Evolutionary conservation across 2,113 vertebrate genomes (phyloP).

Genomic region (Dryoscopus gambensis): DNA sequence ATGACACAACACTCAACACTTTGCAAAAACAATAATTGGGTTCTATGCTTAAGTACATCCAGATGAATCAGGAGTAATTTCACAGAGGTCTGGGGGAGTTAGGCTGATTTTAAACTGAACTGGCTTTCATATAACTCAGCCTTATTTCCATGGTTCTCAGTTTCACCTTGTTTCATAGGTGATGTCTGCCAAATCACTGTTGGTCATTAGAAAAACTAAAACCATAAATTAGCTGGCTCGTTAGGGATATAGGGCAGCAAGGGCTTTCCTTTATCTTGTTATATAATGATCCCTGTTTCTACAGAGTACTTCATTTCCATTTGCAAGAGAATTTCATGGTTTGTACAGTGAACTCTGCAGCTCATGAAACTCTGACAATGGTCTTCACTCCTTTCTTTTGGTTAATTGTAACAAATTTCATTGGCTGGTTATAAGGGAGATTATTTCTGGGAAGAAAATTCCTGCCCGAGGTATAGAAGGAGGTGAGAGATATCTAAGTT

Average conservation of each 20-base stretch:
- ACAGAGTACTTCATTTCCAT: not conserved
- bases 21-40: not conserved
- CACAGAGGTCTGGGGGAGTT: not conserved
- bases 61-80: not conserved
- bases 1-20: not conserved
- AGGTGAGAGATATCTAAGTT: slow-evolving; percentile 1
- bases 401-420: slow-evolving; percentile 4
- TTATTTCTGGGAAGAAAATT: slow-evolving; percentile 8
- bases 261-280: not conserved
- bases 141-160: not conserved
- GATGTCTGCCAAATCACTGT: not conserved
- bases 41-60: not conserved
- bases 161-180: not conserved
- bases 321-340: slow-evolving; percentile 1
- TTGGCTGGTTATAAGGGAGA: not conserved
- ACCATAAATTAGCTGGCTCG: not conserved
- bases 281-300: not conserved
- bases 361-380: not conserved
- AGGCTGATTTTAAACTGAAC: not conserved
- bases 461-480: not conserved
- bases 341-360: not conserved
- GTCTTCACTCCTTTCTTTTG: not conserved
- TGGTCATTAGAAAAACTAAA: not conserved
- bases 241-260: not conserved
- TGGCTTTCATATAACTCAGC: not conserved